phyloP scores from a whole-genome alignment of 64 coral and sea anemone genomes.

The Catalaphyllia jardinei region DNA sequence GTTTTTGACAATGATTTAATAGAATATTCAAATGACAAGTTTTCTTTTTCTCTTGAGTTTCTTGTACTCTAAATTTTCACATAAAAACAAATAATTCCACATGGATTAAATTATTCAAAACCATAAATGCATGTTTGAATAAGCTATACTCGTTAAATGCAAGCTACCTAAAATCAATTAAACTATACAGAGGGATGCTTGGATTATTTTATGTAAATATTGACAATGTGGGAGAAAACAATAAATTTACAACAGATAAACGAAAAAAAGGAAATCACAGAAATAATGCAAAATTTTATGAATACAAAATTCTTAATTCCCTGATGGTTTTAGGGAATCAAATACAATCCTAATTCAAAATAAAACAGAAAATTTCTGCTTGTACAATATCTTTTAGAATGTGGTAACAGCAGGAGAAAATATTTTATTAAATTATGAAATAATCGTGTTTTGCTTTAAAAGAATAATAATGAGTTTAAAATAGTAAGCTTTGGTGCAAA shows the following conservation, averaged over 20 bases:
- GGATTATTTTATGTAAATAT: background rate
- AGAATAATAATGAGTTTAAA: too few relatives aligned
- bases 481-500: too few relatives aligned
- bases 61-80: background rate
- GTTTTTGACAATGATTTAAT: background rate
- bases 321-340: too few relatives aligned
- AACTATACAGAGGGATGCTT: background rate
- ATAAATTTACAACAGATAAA: background rate
- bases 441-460: too few relatives aligned
- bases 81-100: background rate
- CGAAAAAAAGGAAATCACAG: background rate
- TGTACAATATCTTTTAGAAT: too few relatives aligned
- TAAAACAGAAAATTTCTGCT: too few relatives aligned
- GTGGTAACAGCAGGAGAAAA: too few relatives aligned
- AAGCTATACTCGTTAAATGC: background rate
- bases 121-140: background rate
- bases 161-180: background rate
- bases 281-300: too few relatives aligned
- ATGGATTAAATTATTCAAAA: background rate
- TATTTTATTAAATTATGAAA: too few relatives aligned
- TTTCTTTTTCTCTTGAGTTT: background rate
- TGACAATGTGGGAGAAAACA: background rate
- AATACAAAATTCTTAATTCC: too few relatives aligned
- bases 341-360: too few relatives aligned
- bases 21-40: background rate